Evolutionary conservation across 2,888 invertebrate species (phyloP).

Genomic region (Drosophila ezoana): DNA sequence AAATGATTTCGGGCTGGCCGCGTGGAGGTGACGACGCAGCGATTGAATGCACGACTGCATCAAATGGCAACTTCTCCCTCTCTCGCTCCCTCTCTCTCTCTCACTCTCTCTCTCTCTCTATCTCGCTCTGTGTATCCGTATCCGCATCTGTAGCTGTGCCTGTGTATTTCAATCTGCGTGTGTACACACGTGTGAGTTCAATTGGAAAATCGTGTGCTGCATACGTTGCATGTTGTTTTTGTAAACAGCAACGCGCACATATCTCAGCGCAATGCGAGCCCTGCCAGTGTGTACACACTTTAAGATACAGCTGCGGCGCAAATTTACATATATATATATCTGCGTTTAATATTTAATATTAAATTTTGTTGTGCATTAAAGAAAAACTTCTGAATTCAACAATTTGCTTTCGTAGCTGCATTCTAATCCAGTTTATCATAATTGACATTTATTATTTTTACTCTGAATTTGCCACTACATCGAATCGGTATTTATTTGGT

Average conservation of each 20-base stretch:
- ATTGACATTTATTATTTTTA: background rate
- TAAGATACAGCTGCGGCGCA: constrained; percentile 45
- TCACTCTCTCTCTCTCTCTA: constrained; percentile 7
- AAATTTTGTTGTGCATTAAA: background rate
- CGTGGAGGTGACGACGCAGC: constrained; percentile 82
- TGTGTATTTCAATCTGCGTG: constrained; percentile 40
- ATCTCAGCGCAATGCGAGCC: constrained; percentile 54
- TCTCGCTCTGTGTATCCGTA: constrained; percentile 7
- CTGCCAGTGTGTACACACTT: constrained; percentile 54
- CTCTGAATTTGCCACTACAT: background rate
- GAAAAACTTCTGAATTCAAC: background rate
- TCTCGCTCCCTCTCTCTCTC: constrained; percentile 13
- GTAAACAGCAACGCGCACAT: constrained; percentile 64
- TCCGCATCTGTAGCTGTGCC: constrained; percentile 19
- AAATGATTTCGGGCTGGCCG: constrained; percentile 78
- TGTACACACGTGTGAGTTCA: constrained; percentile 81
- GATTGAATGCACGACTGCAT: constrained; percentile 84
- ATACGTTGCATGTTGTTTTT: constrained; percentile 65
- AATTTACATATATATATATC: constrained; percentile 15
- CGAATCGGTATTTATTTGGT: constrained; percentile 24
- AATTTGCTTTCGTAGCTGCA: no score
- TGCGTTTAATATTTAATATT: constrained; percentile 36
- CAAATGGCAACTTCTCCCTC: constrained; percentile 49
- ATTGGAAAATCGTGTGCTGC: constrained; percentile 84
- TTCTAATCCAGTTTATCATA: no score